Evolutionary conservation across 1,140 invertebrate species (phyloP).

Genomic region (Caenorhabditis inopinata): DNA sequence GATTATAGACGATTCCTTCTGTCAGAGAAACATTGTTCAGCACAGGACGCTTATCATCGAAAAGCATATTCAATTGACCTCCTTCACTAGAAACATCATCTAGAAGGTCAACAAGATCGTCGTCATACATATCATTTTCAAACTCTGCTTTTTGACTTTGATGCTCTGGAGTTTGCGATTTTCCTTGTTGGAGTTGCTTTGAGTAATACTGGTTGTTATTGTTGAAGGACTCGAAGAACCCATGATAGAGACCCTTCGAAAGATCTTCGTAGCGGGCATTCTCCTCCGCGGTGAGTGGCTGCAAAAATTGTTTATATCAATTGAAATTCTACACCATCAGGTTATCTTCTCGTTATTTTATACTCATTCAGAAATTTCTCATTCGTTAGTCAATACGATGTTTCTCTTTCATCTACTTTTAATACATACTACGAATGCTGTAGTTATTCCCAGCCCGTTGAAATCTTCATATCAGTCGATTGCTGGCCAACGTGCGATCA

Average conservation of each 20-base stretch:
- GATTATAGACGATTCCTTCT: constrained; percentile 2
- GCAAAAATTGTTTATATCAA: constrained; percentile 42
- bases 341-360: neutral
- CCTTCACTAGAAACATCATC: constrained; percentile 33
- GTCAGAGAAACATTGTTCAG: constrained; percentile 28
- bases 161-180: neutral
- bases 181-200: neutral
- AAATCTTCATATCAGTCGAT: constrained; percentile 27
- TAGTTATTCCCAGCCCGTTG: neutral
- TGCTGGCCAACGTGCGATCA: constrained; percentile 41
- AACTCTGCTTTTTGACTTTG: neutral
- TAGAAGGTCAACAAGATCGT: constrained; percentile 35
- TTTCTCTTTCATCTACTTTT: neutral
- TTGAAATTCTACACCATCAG: neutral
- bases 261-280: constrained; percentile 51
- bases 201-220: neutral
- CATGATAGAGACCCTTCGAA: constrained; percentile 52
- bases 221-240: constrained; percentile 41
- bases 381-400: neutral
- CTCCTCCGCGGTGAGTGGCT: constrained; percentile 54
- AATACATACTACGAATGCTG: neutral
- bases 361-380: neutral
- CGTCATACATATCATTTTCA: neutral
- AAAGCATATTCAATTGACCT: constrained; percentile 36
- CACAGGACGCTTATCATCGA: neutral